Evolutionary conservation across 1,140 invertebrate species (phyloP).

Genomic region (Drosophila nigrodunni): DNA sequence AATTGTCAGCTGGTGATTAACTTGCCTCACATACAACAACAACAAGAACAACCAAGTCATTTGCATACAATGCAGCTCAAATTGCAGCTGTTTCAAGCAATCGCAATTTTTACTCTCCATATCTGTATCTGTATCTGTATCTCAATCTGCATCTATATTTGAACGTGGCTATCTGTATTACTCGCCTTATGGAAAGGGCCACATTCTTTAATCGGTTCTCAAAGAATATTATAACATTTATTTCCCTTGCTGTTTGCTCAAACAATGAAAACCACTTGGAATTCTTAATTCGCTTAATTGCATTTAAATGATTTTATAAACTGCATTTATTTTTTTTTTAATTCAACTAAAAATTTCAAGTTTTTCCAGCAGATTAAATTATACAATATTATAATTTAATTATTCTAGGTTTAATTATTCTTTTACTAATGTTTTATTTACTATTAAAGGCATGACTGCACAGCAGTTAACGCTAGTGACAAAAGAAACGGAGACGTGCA

Average conservation of each 20-base stretch:
- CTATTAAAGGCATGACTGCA: no score
- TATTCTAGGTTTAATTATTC: no score
- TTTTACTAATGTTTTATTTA: no score
- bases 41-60: constrained; percentile 36
- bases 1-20: constrained; percentile 12
- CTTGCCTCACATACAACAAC: constrained; percentile 25
- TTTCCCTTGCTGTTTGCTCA: background rate
- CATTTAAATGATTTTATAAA: constrained; percentile 9
- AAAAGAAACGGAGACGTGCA: no score
- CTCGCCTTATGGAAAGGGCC: constrained; percentile 7
- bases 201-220: constrained; percentile 35
- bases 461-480: no score
- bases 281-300: background rate
- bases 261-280: background rate
- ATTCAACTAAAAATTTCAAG: background rate
- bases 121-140: constrained; percentile 9
- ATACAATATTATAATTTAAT: no score
- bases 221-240: constrained; percentile 31
- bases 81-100: constrained; percentile 10
- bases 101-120: constrained; percentile 50
- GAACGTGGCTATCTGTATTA: background rate
- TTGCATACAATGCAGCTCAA: constrained; percentile 67
- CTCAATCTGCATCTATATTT: background rate
- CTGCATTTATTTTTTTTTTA: background rate
- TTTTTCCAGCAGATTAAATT: no score